Conservation (phyloP, 2,888 invertebrate genomes). For the Meliscaeva auricollis region DNA sequence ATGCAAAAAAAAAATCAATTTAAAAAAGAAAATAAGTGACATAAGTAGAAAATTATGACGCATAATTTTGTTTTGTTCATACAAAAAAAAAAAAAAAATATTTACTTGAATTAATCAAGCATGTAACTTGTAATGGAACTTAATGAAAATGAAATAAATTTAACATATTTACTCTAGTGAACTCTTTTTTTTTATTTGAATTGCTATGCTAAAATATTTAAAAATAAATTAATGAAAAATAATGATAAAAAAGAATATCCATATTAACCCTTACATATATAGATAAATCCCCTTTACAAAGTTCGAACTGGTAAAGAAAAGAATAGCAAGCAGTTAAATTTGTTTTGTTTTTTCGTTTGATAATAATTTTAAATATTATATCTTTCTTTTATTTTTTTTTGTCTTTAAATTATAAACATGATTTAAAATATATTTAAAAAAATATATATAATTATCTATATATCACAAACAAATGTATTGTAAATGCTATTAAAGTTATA, state of each 20-base stretch:
- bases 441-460: conserved; percentile 8
- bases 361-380: conserved; percentile 18
- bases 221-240: conserved; percentile 21
- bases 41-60: conserved; percentile 42
- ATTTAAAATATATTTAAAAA: conserved; percentile 13
- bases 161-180: conserved; percentile 26
- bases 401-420: conserved; percentile 28
- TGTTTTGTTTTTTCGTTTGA: conserved; percentile 28
- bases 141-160: conserved; percentile 19
- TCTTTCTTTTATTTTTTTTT: conserved; percentile 47
- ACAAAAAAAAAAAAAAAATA: neutral
- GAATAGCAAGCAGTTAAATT: conserved; percentile 43
- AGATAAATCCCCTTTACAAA: conserved; percentile 57
- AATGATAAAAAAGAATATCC: conserved; percentile 19
- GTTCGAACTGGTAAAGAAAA: conserved; percentile 47
- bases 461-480: conserved; percentile 70
- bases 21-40: neutral
- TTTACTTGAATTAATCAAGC: conserved; percentile 11
- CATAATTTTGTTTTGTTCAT: conserved; percentile 35
- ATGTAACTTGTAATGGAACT: conserved; percentile 55
- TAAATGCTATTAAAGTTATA: conserved; percentile 59
- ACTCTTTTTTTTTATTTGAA: conserved; percentile 47
- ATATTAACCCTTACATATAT: conserved; percentile 54
- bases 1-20: conserved; percentile 3
- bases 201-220: conserved; percentile 54